Base-by-base conservation (phyloP, 1,140 invertebrate species). In the Holcopasites calliopsidis region DNA sequence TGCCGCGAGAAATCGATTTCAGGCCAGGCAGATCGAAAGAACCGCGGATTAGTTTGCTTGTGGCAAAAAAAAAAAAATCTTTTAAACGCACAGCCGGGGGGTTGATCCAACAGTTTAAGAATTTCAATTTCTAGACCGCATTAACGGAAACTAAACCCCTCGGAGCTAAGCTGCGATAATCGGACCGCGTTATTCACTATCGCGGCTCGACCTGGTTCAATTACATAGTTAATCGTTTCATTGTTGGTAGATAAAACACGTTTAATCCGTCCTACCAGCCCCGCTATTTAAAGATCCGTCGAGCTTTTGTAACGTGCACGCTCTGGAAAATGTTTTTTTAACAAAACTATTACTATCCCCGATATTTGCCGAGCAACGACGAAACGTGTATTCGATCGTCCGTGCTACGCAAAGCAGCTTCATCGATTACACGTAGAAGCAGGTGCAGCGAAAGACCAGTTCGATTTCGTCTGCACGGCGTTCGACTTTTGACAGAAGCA, bases 401-500 rank as follows among this genome's bases (percentile, higher is more conserved):
- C 2, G 2, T 8, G 4, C 18, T 10, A 13, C 4, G 31, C 21
- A 35, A 26, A 65, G 62, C 40, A 23, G 13, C 52, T 40, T 52
- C 23, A 3, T 42, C 33, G 57, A 73, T 52, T 31, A 61, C 55
- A 8, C n/a, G 21, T 42, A 21, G 42, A 21, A 49, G 18, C 23
- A 31, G 10, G 26, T 10, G 16, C 1, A 42, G 13, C 35, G 23
- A 42, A 31, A 23, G 16, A 28, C 28, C 38, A 38, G 61, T 44
- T 66, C 62, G 70, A 62, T 72, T 49, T 31, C 18, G n/a, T n/a
- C 61, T 33, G 52, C 38, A 11, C 35, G 50, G 77, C 49, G 79
- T 75, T 75, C 57, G 77, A 79, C 70, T 79, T 69, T 80, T 35
- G 79, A 33, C 40, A 71, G 69, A 55, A 40, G 42, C 71, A 71